Evolutionary conservation across 2,797 vertebrate genomes (phyloP), one percentile per base, ranked within the genome.

Genomic region (Lacerta viridis): DNA sequence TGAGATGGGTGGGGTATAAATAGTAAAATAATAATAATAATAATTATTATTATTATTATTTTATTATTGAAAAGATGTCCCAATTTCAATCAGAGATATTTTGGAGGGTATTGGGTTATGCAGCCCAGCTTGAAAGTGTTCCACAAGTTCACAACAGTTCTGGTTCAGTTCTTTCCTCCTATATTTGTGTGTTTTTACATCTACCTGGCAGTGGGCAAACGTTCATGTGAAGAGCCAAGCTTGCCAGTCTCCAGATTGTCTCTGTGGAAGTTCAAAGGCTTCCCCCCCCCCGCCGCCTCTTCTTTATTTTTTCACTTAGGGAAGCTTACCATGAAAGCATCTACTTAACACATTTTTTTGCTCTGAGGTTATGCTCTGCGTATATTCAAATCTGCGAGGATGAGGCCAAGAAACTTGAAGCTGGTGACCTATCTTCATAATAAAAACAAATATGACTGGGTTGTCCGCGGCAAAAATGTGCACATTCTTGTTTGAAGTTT

Each of bases 401-500:
- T 90, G 80, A 92, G 88, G 75, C 64, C 86, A 86, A 91, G n/a
- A 80, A 75, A 64, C 50, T 59, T 79, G 80, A 17, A 10, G 43
- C 59, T 88, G 76, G 0, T 27, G 36, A 92, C 91, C 93, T 82
- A 77, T 68, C 20, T 23, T 64, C 76, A 84, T 72, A 90, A 90
- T 80, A 79, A 89, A 81, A 81, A 55, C 0, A 15, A 85, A 94
- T 76, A 72, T 41, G 69, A 72, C 72, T 79, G 74, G 90, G 46
- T 83, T 87, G 76, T 59, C 69, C 74, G 64, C n/a, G 13, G 29
- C 75, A 87, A 92, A 92, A 0, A 84, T 90, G 81, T 90, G 66
- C 88, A 64, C 74, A 74, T 69, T 91, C 83, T 85, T 81, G 20
- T 87, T 72, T 87, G 50, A 90, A 92, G 87, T 27, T 87, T 91